These are phyloP conservation scores for Calliphora vicina DNA, from an alignment of 1,140 invertebrate genomes.

Conservation along the genomic window DNA sequence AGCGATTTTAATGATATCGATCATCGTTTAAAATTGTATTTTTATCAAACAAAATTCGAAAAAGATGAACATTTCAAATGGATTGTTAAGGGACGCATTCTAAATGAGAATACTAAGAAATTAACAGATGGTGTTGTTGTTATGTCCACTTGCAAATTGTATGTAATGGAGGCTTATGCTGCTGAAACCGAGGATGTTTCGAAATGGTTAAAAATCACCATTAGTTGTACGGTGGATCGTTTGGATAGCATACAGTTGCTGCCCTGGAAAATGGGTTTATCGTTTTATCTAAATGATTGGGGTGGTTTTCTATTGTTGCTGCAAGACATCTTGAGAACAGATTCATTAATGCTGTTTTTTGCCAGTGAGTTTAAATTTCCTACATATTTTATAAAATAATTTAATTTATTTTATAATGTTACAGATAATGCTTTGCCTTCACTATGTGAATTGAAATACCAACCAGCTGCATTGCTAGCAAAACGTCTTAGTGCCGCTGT, in stretches of 20 bases:
- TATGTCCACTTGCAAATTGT: conserved; percentile 67
- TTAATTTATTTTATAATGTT: neutral
- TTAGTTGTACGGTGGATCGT: conserved; percentile 48
- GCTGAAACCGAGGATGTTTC: conserved; percentile 63
- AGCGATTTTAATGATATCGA: conserved; percentile 67
- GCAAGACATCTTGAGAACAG: conserved; percentile 54
- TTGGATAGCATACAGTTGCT: conserved; percentile 47
- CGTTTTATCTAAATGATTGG: conserved; percentile 48
- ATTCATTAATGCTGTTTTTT: conserved; percentile 53
- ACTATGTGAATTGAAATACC: conserved; percentile 63
- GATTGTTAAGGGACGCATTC: conserved; percentile 65
- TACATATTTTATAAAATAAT: neutral
- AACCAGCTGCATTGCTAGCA: conserved; percentile 53
- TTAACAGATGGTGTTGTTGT: conserved; percentile 66
- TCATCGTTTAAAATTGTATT: conserved; percentile 68
- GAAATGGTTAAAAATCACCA: conserved; percentile 54
- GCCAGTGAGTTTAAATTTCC: conserved; percentile 43
- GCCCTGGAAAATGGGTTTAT: conserved; percentile 58
- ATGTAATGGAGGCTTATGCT: conserved; percentile 66
- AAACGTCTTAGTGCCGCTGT: conserved; percentile 50
- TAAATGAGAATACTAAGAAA: conserved; percentile 56
- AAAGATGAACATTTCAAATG: conserved; percentile 67
- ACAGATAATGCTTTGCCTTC: conserved; percentile 62
- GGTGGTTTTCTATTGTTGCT: conserved; percentile 51
- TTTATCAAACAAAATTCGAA: conserved; percentile 68